Evolutionary conservation across 2,888 invertebrate genomes (phyloP).

Genomic region (Tipula unca): DNA sequence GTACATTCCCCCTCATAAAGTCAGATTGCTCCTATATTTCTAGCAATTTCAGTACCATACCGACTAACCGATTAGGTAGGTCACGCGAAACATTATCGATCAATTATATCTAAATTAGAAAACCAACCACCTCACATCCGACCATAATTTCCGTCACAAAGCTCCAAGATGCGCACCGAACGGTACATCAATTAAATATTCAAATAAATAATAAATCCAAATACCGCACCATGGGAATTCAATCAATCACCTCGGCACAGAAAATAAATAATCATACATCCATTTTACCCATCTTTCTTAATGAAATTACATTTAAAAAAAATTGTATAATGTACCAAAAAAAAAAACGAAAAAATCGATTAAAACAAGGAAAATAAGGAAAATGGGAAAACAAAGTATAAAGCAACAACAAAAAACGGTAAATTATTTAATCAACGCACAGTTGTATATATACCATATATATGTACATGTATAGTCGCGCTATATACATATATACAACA

Average conservation of each 20-base stretch:
- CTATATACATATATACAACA: neutral
- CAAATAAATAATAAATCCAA: neutral
- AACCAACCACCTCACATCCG: too few species aligned
- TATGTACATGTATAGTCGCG: neutral
- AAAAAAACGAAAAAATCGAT: neutral
- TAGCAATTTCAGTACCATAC: too few species aligned
- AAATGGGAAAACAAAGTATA: neutral
- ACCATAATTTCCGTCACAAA: too few species aligned
- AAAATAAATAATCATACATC: neutral
- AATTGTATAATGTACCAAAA: neutral
- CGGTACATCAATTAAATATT: neutral
- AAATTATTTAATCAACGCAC: conserved; percentile 19
- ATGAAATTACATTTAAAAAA: neutral
- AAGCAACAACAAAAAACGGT: neutral
- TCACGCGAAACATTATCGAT: too few species aligned
- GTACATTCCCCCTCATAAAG: too few species aligned
- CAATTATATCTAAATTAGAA: too few species aligned
- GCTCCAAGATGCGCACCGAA: neutral
- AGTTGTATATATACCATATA: neutral
- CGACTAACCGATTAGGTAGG: too few species aligned
- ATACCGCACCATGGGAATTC: conserved; percentile 8
- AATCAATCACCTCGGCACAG: neutral
- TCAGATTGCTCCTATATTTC: too few species aligned
- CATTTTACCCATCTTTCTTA: neutral
- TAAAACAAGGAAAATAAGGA: conserved; percentile 15